Evolutionary conservation across 2,888 invertebrate species (phyloP), one percentile per base, ranked within the genome.

Genomic region (Masnerella sp.): DNA sequence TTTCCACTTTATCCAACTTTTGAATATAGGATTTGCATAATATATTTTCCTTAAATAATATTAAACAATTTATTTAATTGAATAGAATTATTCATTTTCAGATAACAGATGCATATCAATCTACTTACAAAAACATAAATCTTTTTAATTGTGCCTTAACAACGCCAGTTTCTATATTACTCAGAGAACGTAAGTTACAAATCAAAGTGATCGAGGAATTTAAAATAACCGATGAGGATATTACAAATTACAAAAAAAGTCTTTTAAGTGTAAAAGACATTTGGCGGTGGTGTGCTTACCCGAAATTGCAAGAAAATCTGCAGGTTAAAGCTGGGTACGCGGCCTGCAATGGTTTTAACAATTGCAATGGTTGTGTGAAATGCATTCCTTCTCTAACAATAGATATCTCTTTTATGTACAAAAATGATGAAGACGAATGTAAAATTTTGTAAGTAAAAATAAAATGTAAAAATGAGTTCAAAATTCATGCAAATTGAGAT

Each of bases 241-340:
- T 75, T 2, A 36, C 18, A 7, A 49, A 20, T 17, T 70, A 83
- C 9, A 83, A 76, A 70, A 14, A 75, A 0, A 81, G 77, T 34
- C 64, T 81, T 9, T 80, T 82, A 47, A 82, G 59, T 61, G 49
- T 85, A 17, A 96, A 96, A 83, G 95, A 95, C 83, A 92, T 93
- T 0, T 95, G 95, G 91, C 95, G 95, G 86, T 92, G 93, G 89
- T 89, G 92, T 8, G 89, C 92, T 54, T 92, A 92, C 52, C 88
- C 90, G 0, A 87, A 88, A 56, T 86, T 96, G 15, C 91, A 92
- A 11, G 68, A 88, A 9, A 82, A 11, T 9, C 47, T 75, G n/a
- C 15, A 25, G n/a, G 12, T 73, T 2, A 75, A 65, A 51, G 42
- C 59, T 36, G 72, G 72, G 18, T 73, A 75, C 28, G 51, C 49